Evolutionary conservation across 2,888 invertebrate species (phyloP).

Genomic region (Aphodius granarius): DNA sequence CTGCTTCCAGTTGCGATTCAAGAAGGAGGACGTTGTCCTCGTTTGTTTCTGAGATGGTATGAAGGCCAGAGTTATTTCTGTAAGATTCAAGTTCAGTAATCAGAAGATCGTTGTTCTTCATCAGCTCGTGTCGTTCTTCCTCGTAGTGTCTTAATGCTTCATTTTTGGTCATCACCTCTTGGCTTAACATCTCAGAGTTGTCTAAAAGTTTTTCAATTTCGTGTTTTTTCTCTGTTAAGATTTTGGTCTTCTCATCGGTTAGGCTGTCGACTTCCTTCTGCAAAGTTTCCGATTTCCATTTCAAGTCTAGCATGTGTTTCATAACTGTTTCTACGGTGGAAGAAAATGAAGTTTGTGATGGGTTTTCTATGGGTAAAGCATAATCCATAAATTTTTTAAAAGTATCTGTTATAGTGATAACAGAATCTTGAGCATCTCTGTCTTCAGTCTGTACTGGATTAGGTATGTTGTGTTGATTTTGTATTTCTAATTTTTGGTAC

Average conservation of each 20-base stretch:
- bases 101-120: constrained; percentile 71
- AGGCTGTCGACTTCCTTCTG: constrained; percentile 62
- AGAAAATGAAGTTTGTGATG: constrained; percentile 44
- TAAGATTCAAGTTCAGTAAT: constrained; percentile 66
- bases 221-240: constrained; percentile 47
- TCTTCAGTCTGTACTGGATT: background rate
- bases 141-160: constrained; percentile 56
- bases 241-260: constrained; percentile 54
- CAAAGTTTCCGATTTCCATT: constrained; percentile 61
- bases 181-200: constrained; percentile 48
- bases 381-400: constrained; percentile 31
- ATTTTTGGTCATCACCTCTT: constrained; percentile 47
- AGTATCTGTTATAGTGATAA: constrained; percentile 23
- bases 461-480: constrained; percentile 15
- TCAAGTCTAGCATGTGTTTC: constrained; percentile 60
- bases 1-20: constrained; percentile 65
- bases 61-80: constrained; percentile 66
- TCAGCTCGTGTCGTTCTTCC: constrained; percentile 65
- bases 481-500: constrained; percentile 15
- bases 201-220: constrained; percentile 51
- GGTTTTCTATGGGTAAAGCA: constrained; percentile 32
- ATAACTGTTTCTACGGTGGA: constrained; percentile 57
- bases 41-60: constrained; percentile 72
- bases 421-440: background rate
- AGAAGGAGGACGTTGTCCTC: constrained; percentile 68